Evolutionary conservation across 1,140 invertebrate species (phyloP), one percentile per base, ranked within the genome.

Genomic region (Drosophila prosaltans): DNA sequence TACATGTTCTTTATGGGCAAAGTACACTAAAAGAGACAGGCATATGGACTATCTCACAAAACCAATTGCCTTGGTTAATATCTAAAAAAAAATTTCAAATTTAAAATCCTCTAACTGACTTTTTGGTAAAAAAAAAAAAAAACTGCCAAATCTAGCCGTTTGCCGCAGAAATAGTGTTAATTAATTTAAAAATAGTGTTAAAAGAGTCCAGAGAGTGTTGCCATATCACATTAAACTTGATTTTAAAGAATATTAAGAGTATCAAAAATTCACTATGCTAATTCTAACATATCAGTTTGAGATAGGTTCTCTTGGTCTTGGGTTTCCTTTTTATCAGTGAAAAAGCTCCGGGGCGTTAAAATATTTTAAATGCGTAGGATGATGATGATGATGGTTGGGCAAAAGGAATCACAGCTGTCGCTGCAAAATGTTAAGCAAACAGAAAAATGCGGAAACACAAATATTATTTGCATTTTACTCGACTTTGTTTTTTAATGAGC

Each of bases 401-500:
- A 30, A 2, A n/a, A 11, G 9, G 57, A 24, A 59, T 48, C 26
- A 40, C 57, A 60, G 43, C 54, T 60, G 51, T 26, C 51, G 32
- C 48, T 69, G 55, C 26, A 66, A 68, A 78, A 79, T 72, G 69
- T 79, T 81, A 69, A 54, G 65, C 72, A 67, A 82, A 79, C 77
- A 79, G 61, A 69, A 54, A 48, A 43, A 78, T 62, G 70, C 67
- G 74, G 78, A 80, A 85, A 88, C 57, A 69, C 74, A 86, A 86
- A 88, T 86, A 88, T 80, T 88, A 74, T 83, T 80, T 72, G 62
- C 72, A 77, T 80, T 74, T 86, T 60, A 71, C 65, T 77, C 72
- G 80, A 82, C 80, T 71, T 51, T 80, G 58, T 2, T 76, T 88
- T 86, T 86, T 88, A 88, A 86, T 86, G 82, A 80, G 80, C 48